These are phyloP conservation scores for Phoeniculus purpureus DNA, from an alignment of 2,797 vertebrate genomes.

Conservation along the genomic window DNA sequence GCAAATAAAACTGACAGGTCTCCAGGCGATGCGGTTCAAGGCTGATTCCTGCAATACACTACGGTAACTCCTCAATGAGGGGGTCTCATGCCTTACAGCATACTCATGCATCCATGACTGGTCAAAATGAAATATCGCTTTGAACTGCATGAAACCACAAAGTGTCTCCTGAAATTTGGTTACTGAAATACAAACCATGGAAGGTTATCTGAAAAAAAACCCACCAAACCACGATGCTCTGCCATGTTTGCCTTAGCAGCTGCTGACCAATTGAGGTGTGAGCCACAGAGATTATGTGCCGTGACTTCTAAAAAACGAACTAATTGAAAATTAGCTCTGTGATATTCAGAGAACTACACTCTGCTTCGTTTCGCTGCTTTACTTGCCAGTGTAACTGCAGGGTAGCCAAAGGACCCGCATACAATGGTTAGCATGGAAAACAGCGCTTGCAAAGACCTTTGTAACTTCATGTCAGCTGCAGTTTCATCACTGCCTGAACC, in stretches of 20 bases:
- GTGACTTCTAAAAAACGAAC: not conserved
- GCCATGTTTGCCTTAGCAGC: not conserved
- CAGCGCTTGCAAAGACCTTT: not conserved
- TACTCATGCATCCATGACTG: not conserved
- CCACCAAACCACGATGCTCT: not conserved
- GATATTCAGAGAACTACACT: not conserved
- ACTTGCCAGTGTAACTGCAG: not conserved
- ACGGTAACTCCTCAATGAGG: not conserved
- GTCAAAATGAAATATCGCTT: constrained; percentile 35
- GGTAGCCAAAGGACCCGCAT: not conserved
- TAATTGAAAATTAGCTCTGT: not conserved
- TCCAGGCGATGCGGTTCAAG: constrained; percentile 34
- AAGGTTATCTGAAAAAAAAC: not conserved
- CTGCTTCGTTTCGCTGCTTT: not conserved
- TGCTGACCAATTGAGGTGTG: not conserved
- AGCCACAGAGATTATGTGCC: too few species aligned
- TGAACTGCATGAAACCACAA: constrained; percentile 17
- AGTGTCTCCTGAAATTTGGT: not conserved
- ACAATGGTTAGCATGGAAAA: not conserved
- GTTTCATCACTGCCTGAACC: not conserved
- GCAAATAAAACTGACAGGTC: constrained; percentile 45
- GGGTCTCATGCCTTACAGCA: not conserved
- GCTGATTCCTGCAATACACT: constrained; percentile 15
- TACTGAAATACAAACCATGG: not conserved
- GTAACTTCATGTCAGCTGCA: not conserved